phyloP scores from a whole-genome alignment of 2,797 vertebrate genomes.

The Intellagama lesueurii region DNA sequence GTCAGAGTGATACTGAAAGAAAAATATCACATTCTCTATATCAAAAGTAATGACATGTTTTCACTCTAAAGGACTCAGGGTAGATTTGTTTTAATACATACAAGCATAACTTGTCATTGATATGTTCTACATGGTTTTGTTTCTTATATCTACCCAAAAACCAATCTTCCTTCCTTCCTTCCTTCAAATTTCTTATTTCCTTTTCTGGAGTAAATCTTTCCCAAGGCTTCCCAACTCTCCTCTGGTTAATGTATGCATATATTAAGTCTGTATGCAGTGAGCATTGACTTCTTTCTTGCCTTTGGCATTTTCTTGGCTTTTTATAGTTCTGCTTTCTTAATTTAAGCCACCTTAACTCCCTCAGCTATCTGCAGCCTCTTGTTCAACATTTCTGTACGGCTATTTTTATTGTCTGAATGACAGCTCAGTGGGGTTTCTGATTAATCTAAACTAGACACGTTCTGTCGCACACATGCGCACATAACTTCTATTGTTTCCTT shows the following conservation, averaged over 20 bases:
- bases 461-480: background rate
- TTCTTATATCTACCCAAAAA: background rate
- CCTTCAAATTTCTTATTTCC: background rate
- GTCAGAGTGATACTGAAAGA: background rate
- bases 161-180: background rate
- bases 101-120: background rate
- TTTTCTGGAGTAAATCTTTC: background rate
- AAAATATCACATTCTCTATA: background rate
- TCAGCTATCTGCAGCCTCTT: background rate
- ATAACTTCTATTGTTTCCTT: background rate
- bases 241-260: background rate
- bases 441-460: background rate
- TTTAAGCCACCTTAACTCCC: background rate
- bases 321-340: slow-evolving; percentile 8
- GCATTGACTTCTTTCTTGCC: background rate
- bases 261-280: background rate
- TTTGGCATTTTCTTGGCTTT: background rate
- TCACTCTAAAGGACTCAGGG: background rate
- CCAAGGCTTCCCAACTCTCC: background rate
- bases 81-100: background rate
- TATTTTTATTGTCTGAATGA: background rate
- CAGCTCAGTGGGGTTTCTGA: background rate
- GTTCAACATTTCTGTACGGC: background rate
- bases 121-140: background rate
- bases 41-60: background rate